Evolutionary conservation across 2,797 vertebrate genomes (phyloP).

Genomic region (Lagodon rhomboides): DNA sequence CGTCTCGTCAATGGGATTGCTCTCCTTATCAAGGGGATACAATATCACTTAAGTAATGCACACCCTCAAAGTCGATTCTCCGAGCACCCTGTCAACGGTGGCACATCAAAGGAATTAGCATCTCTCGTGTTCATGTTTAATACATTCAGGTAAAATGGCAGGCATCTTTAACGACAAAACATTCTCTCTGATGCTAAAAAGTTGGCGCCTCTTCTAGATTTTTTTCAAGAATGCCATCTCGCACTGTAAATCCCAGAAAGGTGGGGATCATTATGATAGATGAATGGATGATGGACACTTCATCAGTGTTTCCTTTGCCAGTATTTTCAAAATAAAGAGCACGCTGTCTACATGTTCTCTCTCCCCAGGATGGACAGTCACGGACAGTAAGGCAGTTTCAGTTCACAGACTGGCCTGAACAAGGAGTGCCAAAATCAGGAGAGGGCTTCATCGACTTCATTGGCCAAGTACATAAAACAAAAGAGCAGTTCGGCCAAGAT

Average conservation of each 20-base stretch:
- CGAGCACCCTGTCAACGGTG: constrained; percentile 64
- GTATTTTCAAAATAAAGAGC: constrained; percentile 17
- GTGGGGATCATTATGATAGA: background rate
- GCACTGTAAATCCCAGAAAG: constrained; percentile 32
- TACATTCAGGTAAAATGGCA: constrained; percentile 76
- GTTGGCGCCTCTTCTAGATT: constrained; percentile 6
- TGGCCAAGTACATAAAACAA: constrained; percentile 99
- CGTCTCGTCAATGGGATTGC: constrained; percentile 77
- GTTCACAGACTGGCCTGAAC: constrained; percentile 99
- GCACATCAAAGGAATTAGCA: constrained; percentile 81
- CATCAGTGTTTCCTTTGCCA: background rate
- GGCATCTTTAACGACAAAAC: constrained; percentile 64
- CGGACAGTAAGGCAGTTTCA: constrained; percentile 99
- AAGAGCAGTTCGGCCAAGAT: constrained; percentile 99
- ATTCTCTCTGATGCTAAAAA: constrained; percentile 61
- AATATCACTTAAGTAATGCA: constrained; percentile 82
- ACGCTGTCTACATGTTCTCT: background rate
- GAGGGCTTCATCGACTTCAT: constrained; percentile 99
- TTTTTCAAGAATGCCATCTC: constrained; percentile 12
- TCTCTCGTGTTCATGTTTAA: constrained; percentile 70
- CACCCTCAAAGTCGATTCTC: constrained; percentile 77
- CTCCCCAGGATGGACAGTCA: constrained; percentile 95
- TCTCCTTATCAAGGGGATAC: constrained; percentile 82
- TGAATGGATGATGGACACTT: too few species aligned
- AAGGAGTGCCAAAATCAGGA: constrained; percentile 99